These are phyloP conservation scores for Gymnosoma rotundatum DNA, from an alignment of 2,888 invertebrate species.

Conservation along the genomic window DNA sequence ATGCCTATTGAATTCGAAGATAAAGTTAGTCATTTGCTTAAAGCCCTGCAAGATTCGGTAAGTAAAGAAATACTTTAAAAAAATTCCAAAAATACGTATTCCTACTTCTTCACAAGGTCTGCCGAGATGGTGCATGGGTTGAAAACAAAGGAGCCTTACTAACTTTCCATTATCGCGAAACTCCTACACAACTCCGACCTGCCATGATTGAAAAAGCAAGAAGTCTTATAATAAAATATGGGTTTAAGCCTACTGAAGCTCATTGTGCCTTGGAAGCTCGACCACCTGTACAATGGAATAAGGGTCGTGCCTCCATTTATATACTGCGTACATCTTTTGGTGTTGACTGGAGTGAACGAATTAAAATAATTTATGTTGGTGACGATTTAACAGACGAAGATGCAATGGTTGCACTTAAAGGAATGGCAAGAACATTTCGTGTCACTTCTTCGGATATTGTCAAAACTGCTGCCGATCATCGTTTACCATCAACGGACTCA, in stretches of 20 bases:
- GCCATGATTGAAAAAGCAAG: constrained; percentile 88
- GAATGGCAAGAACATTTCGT: constrained; percentile 96
- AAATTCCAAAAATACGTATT: neutral
- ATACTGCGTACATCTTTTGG: constrained; percentile 95
- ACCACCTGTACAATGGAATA: constrained; percentile 96
- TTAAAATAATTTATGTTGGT: constrained; percentile 94
- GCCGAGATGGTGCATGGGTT: constrained; percentile 94
- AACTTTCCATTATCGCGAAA: constrained; percentile 94
- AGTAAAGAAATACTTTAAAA: constrained; percentile 34
- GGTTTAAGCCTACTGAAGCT: constrained; percentile 90
- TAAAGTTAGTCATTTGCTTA: constrained; percentile 89
- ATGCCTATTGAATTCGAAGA: constrained; percentile 93
- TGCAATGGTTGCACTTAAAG: constrained; percentile 94
- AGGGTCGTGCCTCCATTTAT: constrained; percentile 94
- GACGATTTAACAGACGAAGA: constrained; percentile 95
- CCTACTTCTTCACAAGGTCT: constrained; percentile 84
- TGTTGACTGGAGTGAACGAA: constrained; percentile 94
- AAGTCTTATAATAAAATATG: constrained; percentile 88
- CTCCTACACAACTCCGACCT: constrained; percentile 87
- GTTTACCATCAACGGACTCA: constrained; percentile 93
- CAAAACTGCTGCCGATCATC: constrained; percentile 92
- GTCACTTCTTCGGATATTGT: constrained; percentile 92
- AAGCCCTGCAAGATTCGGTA: constrained; percentile 91
- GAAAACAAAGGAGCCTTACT: constrained; percentile 94
- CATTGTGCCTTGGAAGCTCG: constrained; percentile 95